Percentiles rank a stretch among this genome's conserved stretches.
phyloP scores from a whole-genome alignment of 2,888 invertebrate genomes.

The Norana najaformis region DNA sequence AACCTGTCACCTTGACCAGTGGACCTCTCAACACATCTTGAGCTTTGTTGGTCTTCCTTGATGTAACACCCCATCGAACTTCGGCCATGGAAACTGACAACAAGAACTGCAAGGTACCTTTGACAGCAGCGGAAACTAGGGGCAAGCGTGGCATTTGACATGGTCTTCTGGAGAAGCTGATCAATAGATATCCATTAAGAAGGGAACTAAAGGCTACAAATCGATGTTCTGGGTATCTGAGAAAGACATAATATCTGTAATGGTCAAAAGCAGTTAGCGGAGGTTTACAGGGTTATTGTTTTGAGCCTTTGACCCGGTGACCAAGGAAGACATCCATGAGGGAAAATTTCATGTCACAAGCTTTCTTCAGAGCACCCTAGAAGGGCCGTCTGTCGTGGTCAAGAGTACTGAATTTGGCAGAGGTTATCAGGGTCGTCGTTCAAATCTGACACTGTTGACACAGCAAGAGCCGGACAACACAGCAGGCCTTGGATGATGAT shows the following conservation, averaged over 20 bases:
- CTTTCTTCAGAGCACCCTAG: background rate
- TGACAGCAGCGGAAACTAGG: background rate
- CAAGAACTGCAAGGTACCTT: too few relatives aligned
- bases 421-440: background rate
- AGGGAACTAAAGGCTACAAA: too few relatives aligned
- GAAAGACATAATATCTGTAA: too few relatives aligned
- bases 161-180: background rate
- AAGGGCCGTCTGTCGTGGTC: background rate
- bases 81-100: background rate
- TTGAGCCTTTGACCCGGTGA: too few relatives aligned
- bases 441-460: background rate
- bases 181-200: too few relatives aligned
- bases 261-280: too few relatives aligned
- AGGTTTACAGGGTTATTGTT: too few relatives aligned
- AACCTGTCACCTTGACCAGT: slow-evolving; percentile 24
- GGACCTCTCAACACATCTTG: slow-evolving; percentile 19
- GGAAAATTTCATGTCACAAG: background rate
- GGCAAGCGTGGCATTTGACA: background rate
- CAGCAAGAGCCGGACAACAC: background rate
- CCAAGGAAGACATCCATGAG: background rate
- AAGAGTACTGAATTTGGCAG: background rate
- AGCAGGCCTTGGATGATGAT: background rate
- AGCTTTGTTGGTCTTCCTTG: slow-evolving; percentile 18
- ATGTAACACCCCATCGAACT: background rate
- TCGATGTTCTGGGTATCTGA: too few relatives aligned